These are phyloP conservation scores for Tenthredo mesomela DNA, from an alignment of 2,888 invertebrate genomes.

Conservation along the genomic window DNA sequence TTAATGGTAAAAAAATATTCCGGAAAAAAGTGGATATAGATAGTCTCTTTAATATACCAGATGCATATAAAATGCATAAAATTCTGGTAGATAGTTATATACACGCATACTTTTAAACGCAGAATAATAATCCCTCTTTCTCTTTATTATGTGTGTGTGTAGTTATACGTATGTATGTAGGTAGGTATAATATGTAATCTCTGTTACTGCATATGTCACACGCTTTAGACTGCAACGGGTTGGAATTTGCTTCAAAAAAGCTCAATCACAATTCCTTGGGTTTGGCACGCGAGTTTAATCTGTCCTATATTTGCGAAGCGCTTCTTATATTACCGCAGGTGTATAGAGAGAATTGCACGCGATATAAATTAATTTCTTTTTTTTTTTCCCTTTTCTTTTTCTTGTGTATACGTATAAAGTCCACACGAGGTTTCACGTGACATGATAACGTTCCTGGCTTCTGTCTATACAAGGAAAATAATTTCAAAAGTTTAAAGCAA, in stretches of 20 bases:
- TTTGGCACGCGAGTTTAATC: slow-evolving; percentile 18
- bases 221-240: neutral
- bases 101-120: neutral
- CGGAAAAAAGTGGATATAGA: neutral
- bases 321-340: neutral
- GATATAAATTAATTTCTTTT: neutral
- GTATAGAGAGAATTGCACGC: neutral
- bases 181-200: neutral
- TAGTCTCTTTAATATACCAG: neutral
- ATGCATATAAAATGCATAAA: neutral
- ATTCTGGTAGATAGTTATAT: neutral
- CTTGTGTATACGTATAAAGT: too few relatives aligned
- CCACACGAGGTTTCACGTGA: neutral
- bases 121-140: neutral
- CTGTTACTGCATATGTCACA: neutral
- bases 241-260: neutral
- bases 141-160: too few relatives aligned
- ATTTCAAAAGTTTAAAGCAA: neutral
- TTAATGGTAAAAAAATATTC: neutral
- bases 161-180: too few relatives aligned
- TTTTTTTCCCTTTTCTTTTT: neutral
- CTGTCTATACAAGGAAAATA: too few relatives aligned
- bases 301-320: neutral
- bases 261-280: neutral
- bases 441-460: neutral